Conservation (phyloP, 2,888 invertebrate species). For the Cyaniris semiargus region DNA sequence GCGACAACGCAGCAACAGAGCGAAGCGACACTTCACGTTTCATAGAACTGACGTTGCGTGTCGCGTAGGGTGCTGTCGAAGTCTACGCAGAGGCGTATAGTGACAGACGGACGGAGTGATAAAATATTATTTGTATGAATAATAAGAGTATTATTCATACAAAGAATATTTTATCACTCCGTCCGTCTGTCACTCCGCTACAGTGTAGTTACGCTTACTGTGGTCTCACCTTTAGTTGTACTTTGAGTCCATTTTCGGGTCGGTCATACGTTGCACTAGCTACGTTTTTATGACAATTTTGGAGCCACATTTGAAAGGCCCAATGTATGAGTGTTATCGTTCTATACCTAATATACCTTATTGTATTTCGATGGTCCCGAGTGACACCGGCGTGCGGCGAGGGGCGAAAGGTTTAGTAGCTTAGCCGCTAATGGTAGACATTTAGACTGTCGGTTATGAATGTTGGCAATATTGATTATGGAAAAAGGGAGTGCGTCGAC, state of each 20-base stretch:
- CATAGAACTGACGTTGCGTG: background rate
- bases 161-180: too few species aligned
- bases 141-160: too few species aligned
- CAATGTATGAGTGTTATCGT: background rate
- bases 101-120: too few species aligned
- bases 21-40: background rate
- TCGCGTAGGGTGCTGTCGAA: background rate
- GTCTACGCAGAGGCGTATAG: too few species aligned
- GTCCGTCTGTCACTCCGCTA: too few species aligned
- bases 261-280: background rate
- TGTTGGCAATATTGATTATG: background rate
- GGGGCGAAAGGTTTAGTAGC: slow-evolving; percentile 63
- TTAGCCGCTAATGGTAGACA: slow-evolving; percentile 45
- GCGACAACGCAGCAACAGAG: background rate
- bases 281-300: background rate
- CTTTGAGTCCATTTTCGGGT: too few species aligned
- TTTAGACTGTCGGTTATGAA: slow-evolving; percentile 16
- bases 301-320: background rate
- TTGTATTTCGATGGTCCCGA: background rate
- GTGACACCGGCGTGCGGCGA: slow-evolving; percentile 38
- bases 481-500: background rate
- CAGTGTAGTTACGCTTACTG: too few species aligned
- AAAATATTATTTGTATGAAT: too few species aligned
- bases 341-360: background rate
- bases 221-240: too few species aligned